Base-by-base conservation (phyloP, 1,140 invertebrate genomes). In the Micrasema minimum region DNA sequence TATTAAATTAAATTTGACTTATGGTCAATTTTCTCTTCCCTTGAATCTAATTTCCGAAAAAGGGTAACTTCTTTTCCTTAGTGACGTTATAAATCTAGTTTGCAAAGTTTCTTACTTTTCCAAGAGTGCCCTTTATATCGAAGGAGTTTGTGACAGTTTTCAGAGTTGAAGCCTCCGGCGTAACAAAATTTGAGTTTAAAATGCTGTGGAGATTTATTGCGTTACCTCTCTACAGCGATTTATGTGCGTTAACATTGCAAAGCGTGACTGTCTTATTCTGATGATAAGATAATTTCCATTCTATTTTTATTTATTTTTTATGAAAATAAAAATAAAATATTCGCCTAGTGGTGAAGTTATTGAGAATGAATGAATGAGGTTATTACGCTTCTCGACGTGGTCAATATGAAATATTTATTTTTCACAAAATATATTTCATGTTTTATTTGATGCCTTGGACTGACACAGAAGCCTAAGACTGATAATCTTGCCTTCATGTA, bases 131-230 rank as follows among this genome's bases (percentile, higher is more conserved):
- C 20, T 35, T 43, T 43, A 41, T 23, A 67, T 53, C 20, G 18
- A 41, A 16, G 14, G n/a, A 26, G 37, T 43, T 65, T 20, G 31
- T 46, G 65, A 57, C 65, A 67, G 9, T 66, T 67, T 67, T 18
- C 38, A 53, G 51, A 55, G 35, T 51, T 6, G 11, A 20, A 50
- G 35, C 16, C 20, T n/a, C 26, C 37, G 37, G 48, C 38, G 51
- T 55, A 53, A 55, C 65, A 41, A 55, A 67, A 14, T 57, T 57
- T 55, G 38, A 41, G 31, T 51, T 67, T 67, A 53, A 67, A 67
- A 67, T 53, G 41, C 41, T 48, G 20, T 16, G 11, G 20, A 67
- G 51, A 67, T 67, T 67, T 67, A 67, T 67, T 67, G 48, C 37
- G 22, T 51, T 67, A 53, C 50, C 65, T 57, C 35, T 57, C 51